A percentile compares a stretch with the other conserved stretches of the same genome.
These are phyloP conservation scores for Tenualosa ilisha DNA, from an alignment of 2,797 vertebrate species.

Conservation along the genomic window DNA sequence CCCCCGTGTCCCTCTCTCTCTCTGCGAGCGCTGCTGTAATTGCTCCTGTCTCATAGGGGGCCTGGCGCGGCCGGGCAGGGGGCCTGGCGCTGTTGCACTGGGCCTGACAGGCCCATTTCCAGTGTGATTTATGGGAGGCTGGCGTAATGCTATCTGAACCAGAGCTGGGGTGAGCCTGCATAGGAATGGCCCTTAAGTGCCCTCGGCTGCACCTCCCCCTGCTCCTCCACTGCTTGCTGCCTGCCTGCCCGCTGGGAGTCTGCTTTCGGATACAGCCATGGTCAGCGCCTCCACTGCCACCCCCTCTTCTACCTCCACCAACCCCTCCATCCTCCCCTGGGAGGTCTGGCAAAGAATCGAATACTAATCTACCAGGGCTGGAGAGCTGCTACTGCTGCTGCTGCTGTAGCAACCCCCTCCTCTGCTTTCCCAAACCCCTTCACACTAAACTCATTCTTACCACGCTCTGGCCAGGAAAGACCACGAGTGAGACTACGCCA, in stretches of 20 bases:
- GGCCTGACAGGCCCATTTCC: slow-evolving; percentile 56
- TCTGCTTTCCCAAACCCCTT: not conserved
- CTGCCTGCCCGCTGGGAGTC: slow-evolving; percentile 21
- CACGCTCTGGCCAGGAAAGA: not conserved
- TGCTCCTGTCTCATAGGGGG: slow-evolving; percentile 49
- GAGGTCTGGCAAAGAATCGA: not conserved
- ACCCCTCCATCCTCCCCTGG: not conserved
- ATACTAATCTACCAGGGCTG: slow-evolving; percentile 24
- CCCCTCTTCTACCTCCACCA: not conserved
- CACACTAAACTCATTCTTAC: slow-evolving; percentile 8
- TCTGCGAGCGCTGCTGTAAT: slow-evolving; percentile 48
- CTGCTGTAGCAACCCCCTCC: not conserved
- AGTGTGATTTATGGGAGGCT: slow-evolving; percentile 57
- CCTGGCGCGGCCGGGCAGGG: slow-evolving; percentile 25
- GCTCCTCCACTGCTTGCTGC: not conserved
- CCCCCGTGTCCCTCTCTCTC: slow-evolving; percentile 31
- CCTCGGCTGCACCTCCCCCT: slow-evolving; percentile 1
- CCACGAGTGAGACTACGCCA: not conserved
- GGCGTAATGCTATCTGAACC: slow-evolving; percentile 45
- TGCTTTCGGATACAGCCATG: not conserved
- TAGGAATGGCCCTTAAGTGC: slow-evolving; percentile 46
- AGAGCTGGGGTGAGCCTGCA: slow-evolving; percentile 47
- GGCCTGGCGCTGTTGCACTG: slow-evolving; percentile 42
- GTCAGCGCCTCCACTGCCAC: not conserved
- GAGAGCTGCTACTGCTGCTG: not conserved